These are phyloP conservation scores for Cromileptes altivelis DNA, from an alignment of 2,113 vertebrate genomes.

Conservation along the genomic window DNA sequence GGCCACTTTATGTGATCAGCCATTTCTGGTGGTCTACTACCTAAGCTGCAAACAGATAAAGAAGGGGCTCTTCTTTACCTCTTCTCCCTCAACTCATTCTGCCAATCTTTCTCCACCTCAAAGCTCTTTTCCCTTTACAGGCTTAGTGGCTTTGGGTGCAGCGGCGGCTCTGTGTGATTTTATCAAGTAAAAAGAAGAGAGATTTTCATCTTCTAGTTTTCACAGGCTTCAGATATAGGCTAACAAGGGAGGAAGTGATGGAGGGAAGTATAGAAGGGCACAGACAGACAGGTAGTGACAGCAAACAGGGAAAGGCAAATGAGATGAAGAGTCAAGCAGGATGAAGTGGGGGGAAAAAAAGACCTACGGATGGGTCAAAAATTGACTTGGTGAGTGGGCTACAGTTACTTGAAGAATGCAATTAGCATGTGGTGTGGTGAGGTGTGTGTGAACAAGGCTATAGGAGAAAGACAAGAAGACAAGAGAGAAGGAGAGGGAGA, in stretches of 20 bases:
- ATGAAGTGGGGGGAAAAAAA: neutral
- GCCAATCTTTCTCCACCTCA: constrained; percentile 60
- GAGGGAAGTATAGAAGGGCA: constrained; percentile 14
- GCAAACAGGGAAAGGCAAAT: constrained; percentile 50
- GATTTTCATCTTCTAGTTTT: constrained; percentile 62
- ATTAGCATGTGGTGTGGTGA: constrained; percentile 63
- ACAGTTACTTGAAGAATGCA: constrained; percentile 45
- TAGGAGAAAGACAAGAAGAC: constrained; percentile 45
- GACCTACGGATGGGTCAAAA: constrained; percentile 23
- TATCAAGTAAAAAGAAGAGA: constrained; percentile 58
- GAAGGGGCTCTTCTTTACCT: constrained; percentile 57
- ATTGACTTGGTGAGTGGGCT: constrained; percentile 39
- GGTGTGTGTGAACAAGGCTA: constrained; percentile 47
- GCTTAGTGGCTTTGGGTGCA: constrained; percentile 62
- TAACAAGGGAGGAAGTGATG: constrained; percentile 56
- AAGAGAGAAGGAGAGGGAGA: constrained; percentile 17
- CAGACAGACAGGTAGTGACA: constrained; percentile 13
- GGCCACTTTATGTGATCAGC: constrained; percentile 62
- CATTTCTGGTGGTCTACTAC: constrained; percentile 50
- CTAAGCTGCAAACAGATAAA: constrained; percentile 54
- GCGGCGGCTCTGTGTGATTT: constrained; percentile 60
- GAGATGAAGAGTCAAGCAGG: constrained; percentile 37
- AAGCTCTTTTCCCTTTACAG: constrained; percentile 52
- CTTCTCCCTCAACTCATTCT: constrained; percentile 52
- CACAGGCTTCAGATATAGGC: constrained; percentile 53